These are phyloP conservation scores for Dinocampus coccinellae DNA, from an alignment of 2,888 invertebrate genomes.

Conservation along the genomic window DNA sequence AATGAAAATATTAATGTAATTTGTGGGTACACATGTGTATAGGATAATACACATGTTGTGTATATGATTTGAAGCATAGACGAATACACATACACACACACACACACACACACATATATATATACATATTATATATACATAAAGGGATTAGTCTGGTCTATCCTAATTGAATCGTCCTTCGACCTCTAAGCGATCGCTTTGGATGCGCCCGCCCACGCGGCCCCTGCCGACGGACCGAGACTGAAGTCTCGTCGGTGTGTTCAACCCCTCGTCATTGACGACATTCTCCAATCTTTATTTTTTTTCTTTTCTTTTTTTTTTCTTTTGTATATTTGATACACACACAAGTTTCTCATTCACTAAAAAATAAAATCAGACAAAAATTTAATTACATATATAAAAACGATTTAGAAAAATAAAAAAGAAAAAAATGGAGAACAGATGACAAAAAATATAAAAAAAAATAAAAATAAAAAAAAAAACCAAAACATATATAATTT, in stretches of 20 bases:
- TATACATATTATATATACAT: not conserved
- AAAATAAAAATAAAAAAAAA: not conserved
- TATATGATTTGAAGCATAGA: too few relatives aligned
- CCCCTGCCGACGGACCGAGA: conserved; percentile 38
- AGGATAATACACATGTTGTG: too few relatives aligned
- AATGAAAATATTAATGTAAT: too few relatives aligned
- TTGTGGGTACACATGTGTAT: too few relatives aligned
- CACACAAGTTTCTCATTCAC: not conserved
- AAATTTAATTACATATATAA: too few relatives aligned
- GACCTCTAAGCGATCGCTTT: conserved; percentile 61
- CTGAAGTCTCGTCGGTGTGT: conserved; percentile 16
- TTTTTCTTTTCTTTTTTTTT: not conserved
- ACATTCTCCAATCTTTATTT: conserved; percentile 6
- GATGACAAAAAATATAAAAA: not conserved
- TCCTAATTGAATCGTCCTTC: conserved; percentile 68
- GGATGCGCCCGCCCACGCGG: conserved; percentile 48
- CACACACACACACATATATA: too few relatives aligned
- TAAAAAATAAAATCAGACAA: too few relatives aligned
- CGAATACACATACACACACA: too few relatives aligned
- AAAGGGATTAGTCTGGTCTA: conserved; percentile 63
- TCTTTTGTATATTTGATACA: too few relatives aligned
- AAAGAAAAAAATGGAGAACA: too few relatives aligned
- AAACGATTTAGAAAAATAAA: too few relatives aligned
- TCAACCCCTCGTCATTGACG: not conserved
- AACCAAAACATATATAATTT: not conserved